These are phyloP conservation scores for Folsomia manolachei DNA, from an alignment of 2,888 invertebrate genomes.

Conservation along the genomic window DNA sequence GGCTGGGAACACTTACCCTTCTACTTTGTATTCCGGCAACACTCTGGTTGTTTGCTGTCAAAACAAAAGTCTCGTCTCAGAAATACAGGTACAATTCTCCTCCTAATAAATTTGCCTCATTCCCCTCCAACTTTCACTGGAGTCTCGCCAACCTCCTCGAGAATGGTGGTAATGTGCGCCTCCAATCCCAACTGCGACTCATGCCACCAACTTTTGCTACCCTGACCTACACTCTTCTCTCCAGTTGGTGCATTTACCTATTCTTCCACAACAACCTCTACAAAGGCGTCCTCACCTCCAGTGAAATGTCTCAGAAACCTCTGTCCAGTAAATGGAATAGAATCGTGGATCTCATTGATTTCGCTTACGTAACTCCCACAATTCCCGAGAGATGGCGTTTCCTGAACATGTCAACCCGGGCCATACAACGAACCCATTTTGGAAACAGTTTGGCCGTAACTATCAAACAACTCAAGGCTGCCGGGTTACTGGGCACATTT, in stretches of 20 bases:
- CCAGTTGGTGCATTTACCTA: not conserved
- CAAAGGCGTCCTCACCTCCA: not conserved
- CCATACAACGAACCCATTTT: not conserved
- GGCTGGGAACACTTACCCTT: not conserved
- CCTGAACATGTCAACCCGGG: not conserved
- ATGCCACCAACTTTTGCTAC: no score
- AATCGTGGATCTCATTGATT: not conserved
- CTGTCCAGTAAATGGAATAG: not conserved
- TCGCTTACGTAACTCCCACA: constrained; percentile 1
- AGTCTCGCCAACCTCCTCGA: not conserved
- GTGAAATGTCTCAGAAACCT: not conserved
- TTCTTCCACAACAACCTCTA: constrained; percentile 10
- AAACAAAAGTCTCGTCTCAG: not conserved
- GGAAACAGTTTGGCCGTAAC: not conserved
- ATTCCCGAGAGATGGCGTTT: not conserved
- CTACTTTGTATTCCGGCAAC: not conserved
- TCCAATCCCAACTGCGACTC: not conserved
- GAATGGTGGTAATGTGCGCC: not conserved
- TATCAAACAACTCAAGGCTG: not conserved
- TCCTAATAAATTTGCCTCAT: not conserved
- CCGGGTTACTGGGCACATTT: not conserved
- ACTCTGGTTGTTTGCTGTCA: not conserved
- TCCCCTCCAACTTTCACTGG: not conserved
- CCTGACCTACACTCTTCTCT: not conserved
- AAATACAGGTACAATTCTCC: not conserved